Evolutionary conservation across 2,113 vertebrate species (phyloP), one percentile per base, ranked within the genome.

Genomic region (Henicopernis longicauda): DNA sequence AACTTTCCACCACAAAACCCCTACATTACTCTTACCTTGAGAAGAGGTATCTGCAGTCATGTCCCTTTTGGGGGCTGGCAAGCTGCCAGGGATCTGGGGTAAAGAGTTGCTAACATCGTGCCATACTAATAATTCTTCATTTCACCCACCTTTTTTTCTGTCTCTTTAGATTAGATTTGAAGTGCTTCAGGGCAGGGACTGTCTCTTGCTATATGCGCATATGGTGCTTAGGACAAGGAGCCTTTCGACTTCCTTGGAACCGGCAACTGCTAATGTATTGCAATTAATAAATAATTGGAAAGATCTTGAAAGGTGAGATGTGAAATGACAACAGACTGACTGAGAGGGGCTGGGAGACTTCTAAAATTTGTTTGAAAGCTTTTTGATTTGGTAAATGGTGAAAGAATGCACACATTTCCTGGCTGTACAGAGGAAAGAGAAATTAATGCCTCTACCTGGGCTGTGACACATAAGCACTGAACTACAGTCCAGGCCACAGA

Each of bases 71-170:
- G 54, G 79, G 45, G 40, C 66, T 95, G 91, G 96, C 89, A 87
- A 89, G 47, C 79, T 85, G 91, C 93, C 97, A 95, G 82, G 78
- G 66, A 96, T 90, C 84, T 65, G 45, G 93, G 93, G 78, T 45
- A 92, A 95, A 71, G 80, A 97, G 79, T 78, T 95, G 89, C 91
- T 95, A 95, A 94, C 73, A 87, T 59, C 23, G n/a, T 96, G 94
- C 91, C 96, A 87, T 89, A 87, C 93, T 95, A 94, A 94, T 95
- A 97, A 95, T 95, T 95, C 94, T 95, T 95, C 89, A 54, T 95
- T 82, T 96, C 91, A 91, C 80, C 94, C 93, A 80, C 93, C 78
- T 92, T 79, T 95, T 95, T 93, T 93, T 69, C 86, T 96, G 95
- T 94, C 95, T 97, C 83, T 93, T 96, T 62, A 85, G 95, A 95